Conservation (phyloP, 2,888 invertebrate species). For the Drosophila emarginata region DNA sequence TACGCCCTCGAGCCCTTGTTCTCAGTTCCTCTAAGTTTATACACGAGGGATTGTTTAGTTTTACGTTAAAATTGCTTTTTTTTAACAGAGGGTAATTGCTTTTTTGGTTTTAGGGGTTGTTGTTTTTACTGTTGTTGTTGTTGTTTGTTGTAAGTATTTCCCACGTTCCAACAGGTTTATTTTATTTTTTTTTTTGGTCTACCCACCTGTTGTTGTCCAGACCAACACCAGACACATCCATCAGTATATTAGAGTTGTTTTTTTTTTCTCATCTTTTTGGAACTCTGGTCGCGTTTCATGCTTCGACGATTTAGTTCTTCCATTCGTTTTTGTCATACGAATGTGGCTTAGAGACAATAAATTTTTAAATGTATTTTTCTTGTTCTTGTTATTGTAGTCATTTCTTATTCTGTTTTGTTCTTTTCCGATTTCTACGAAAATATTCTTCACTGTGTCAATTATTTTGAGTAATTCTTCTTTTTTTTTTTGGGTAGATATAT, state of each 20-base stretch:
- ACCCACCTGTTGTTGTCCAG: slow-evolving; percentile 40
- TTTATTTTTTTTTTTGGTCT: slow-evolving; percentile 8
- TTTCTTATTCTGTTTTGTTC: slow-evolving; percentile 10
- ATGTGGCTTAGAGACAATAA: no score
- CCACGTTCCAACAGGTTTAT: slow-evolving; percentile 46
- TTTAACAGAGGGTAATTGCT: slow-evolving; percentile 32
- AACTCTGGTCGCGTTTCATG: slow-evolving; percentile 44
- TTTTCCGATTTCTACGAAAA: slow-evolving; percentile 44
- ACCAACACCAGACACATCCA: slow-evolving; percentile 24
- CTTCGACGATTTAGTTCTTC: slow-evolving; percentile 46
- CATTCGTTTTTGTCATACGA: slow-evolving; percentile 51
- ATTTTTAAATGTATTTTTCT: slow-evolving; percentile 28
- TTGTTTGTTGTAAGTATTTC: slow-evolving; percentile 41
- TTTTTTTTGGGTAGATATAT: background rate
- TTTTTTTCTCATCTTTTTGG: slow-evolving; percentile 14
- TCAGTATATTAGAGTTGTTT: slow-evolving; percentile 17
- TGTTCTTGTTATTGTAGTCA: slow-evolving; percentile 26
- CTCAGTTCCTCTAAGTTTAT: background rate
- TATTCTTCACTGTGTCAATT: slow-evolving; percentile 58
- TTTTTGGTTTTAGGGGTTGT: slow-evolving; percentile 28
- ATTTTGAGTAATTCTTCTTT: slow-evolving; percentile 38
- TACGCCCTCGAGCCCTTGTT: background rate
- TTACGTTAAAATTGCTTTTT: no score
- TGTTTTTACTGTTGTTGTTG: slow-evolving; percentile 9
- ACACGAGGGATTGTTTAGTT: no score